Percentiles rank a stretch among this genome's conserved stretches.
Evolutionary conservation across 2,113 vertebrate genomes (phyloP).

Genomic region (Mastomys coucha): DNA sequence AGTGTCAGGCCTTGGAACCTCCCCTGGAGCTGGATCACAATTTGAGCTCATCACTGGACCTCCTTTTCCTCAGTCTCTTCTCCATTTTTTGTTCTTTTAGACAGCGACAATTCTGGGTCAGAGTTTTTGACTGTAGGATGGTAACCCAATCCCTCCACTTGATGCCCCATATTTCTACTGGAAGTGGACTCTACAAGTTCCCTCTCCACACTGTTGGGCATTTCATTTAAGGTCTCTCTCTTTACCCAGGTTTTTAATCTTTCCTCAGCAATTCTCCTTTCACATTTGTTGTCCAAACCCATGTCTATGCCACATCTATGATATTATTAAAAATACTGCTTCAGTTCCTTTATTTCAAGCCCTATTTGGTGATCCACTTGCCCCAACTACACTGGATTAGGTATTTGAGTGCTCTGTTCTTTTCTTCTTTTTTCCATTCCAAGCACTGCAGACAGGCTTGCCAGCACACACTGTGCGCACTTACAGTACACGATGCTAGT

Average conservation of each 20-base stretch:
- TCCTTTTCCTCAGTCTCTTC: too few species aligned
- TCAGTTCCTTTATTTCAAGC: not conserved
- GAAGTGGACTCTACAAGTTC: too few species aligned
- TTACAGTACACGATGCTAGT: not conserved
- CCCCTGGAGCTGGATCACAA: too few species aligned
- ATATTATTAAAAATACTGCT: not conserved
- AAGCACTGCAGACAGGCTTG: not conserved
- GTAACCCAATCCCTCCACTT: too few species aligned
- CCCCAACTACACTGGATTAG: not conserved
- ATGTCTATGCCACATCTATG: not conserved
- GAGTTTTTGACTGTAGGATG: too few species aligned
- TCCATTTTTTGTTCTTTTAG: too few species aligned
- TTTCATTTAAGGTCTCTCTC: too few species aligned
- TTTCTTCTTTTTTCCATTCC: not conserved
- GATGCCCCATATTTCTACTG: too few species aligned
- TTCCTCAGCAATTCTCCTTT: not conserved
- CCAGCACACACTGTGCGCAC: not conserved
- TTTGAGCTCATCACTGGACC: too few species aligned
- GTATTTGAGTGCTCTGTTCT: not conserved
- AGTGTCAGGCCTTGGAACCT: too few species aligned
- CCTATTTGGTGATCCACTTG: not conserved
- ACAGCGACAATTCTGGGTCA: too few species aligned
- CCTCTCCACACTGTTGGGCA: not conserved
- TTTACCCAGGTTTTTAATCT: not conserved
- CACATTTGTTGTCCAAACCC: not conserved